phyloP scores from a whole-genome alignment of 2,888 invertebrate genomes.

The Noctuana brunneofusca region DNA sequence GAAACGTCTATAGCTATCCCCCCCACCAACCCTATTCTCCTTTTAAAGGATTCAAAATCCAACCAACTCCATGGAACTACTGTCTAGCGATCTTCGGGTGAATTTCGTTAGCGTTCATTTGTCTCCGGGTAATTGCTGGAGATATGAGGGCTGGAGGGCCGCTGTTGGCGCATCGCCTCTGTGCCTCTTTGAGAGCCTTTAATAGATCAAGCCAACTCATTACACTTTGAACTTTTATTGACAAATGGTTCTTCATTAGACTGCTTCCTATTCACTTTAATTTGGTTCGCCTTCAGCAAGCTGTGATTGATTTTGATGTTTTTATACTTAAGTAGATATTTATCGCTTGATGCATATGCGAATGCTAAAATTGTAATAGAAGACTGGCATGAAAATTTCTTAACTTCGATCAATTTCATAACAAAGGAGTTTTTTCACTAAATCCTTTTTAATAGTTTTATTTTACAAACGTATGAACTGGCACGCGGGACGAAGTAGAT shows the following conservation, averaged over 20 bases:
- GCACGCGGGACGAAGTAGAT: no score
- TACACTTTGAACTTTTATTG: conserved; percentile 6
- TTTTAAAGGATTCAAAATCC: no score
- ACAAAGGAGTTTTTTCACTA: no score
- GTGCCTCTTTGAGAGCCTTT: background rate
- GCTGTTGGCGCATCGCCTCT: conserved; percentile 1
- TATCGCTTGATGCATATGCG: no score
- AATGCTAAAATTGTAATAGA: no score
- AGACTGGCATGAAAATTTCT: no score
- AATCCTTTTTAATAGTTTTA: no score
- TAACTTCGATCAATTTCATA: no score
- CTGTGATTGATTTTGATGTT: background rate
- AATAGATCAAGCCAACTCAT: conserved; percentile 6
- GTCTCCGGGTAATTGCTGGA: conserved; percentile 11
- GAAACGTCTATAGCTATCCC: no score
- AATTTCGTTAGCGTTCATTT: conserved; percentile 7
- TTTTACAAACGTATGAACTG: no score
- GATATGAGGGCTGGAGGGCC: conserved; percentile 1
- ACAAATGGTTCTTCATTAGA: background rate
- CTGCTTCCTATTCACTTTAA: background rate
- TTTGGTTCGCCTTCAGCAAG: background rate
- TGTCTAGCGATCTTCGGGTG: background rate
- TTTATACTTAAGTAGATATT: no score
- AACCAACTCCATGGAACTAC: background rate
- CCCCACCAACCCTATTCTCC: no score